Conservation (phyloP, 1,140 invertebrate species). For the Procambarus clarkii region DNA sequence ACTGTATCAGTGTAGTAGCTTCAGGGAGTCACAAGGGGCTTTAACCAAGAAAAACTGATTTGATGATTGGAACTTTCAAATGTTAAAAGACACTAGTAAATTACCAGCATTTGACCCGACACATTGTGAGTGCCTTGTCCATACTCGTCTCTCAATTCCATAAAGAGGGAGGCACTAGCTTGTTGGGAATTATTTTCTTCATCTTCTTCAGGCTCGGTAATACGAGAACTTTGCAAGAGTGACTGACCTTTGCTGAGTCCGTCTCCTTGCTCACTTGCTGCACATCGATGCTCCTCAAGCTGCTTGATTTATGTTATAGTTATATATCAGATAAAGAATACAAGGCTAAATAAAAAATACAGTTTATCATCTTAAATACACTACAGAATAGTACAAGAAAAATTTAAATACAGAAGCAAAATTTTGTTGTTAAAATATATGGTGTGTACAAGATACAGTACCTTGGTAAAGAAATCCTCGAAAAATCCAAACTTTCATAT, state of each 20-base stretch:
- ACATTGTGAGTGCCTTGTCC: background rate
- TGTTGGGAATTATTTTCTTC: background rate
- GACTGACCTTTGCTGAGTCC: background rate
- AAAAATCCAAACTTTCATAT: no score
- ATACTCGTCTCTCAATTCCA: constrained; percentile 26
- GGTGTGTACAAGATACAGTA: no score
- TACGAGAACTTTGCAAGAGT: background rate
- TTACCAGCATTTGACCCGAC: background rate
- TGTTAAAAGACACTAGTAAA: background rate
- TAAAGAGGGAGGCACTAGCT: background rate
- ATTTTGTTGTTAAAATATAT: no score
- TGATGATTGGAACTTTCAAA: background rate
- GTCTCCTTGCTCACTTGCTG: background rate
- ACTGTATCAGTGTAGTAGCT: no score
- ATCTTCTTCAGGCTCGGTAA: background rate
- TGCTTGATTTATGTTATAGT: constrained; percentile 13
- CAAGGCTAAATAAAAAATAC: no score
- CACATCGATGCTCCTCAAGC: constrained; percentile 27
- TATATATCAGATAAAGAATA: background rate
- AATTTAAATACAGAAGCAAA: no score
- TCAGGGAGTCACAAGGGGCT: no score
- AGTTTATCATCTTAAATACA: no score
- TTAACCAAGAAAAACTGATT: background rate
- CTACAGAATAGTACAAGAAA: no score
- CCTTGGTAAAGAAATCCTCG: no score